phyloP scores from a whole-genome alignment of 2,888 invertebrate species.

The Pandemis heparana region DNA sequence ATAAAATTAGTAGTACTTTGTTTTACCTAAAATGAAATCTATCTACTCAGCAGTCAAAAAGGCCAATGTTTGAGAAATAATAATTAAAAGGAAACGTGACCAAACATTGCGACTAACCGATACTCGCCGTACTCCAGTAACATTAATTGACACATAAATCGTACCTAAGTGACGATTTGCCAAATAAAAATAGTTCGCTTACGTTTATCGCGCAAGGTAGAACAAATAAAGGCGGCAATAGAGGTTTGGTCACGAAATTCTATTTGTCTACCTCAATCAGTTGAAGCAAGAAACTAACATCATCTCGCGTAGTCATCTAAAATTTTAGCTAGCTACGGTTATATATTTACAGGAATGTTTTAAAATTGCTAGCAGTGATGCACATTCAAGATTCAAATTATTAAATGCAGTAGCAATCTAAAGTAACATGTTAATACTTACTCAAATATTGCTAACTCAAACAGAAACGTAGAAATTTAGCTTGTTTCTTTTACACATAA shows the following conservation, averaged over 20 bases:
- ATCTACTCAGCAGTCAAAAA: slow-evolving; percentile 13
- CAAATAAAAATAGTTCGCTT: not conserved
- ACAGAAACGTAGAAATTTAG: not conserved
- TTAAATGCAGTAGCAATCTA: not conserved
- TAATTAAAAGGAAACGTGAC: slow-evolving; percentile 42
- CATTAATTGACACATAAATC: not conserved
- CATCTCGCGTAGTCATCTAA: slow-evolving; percentile 11
- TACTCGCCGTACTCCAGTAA: not conserved
- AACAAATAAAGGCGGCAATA: slow-evolving; percentile 54
- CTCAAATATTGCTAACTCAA: not conserved
- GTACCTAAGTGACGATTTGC: not conserved
- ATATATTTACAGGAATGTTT: slow-evolving; percentile 74
- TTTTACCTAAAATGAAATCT: slow-evolving; percentile 17
- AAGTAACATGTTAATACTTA: not conserved
- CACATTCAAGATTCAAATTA: not conserved
- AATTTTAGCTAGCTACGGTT: slow-evolving; percentile 35
- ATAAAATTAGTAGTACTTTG: slow-evolving; percentile 37
- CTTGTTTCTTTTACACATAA: not conserved
- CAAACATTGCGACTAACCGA: slow-evolving; percentile 23
- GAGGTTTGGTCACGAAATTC: slow-evolving; percentile 13
- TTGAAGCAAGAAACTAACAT: slow-evolving; percentile 4
- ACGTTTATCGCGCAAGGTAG: slow-evolving; percentile 59
- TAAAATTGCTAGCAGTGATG: slow-evolving; percentile 36
- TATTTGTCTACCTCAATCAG: slow-evolving; percentile 15
- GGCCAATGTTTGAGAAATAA: not conserved